These are phyloP conservation scores for Thamnaconus septentrionalis DNA, from an alignment of 2,113 vertebrate genomes.

Conservation along the genomic window DNA sequence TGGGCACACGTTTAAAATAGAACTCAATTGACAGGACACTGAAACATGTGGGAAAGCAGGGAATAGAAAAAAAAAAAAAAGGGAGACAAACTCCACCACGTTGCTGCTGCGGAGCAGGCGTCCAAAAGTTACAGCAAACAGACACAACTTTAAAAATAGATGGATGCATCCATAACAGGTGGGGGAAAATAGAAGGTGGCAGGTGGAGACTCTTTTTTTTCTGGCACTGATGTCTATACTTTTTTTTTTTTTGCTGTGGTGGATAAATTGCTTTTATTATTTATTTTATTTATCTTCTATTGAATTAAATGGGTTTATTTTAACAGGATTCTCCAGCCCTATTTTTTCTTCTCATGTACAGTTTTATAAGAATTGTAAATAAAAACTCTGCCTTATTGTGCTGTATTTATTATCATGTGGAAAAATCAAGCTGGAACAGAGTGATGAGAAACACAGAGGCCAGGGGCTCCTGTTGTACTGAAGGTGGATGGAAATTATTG, in stretches of 20 bases:
- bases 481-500: conserved; percentile 54
- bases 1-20: conserved; percentile 19
- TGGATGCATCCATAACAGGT: conserved; percentile 37
- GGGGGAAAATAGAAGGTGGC: conserved; percentile 23
- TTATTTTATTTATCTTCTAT: conserved; percentile 38
- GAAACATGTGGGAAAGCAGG: conserved; percentile 40
- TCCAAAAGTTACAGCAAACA: conserved; percentile 51
- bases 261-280: conserved; percentile 15
- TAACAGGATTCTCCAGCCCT: conserved; percentile 3
- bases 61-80: conserved; percentile 51
- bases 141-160: conserved; percentile 57
- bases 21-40: conserved; percentile 30
- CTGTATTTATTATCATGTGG: conserved; percentile 56
- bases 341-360: conserved; percentile 60
- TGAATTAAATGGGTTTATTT: conserved; percentile 35
- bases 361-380: conserved; percentile 77
- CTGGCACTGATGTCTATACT: conserved; percentile 29
- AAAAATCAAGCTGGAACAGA: conserved; percentile 50
- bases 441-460: conserved; percentile 25
- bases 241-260: conserved; percentile 59
- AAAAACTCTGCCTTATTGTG: conserved; percentile 69
- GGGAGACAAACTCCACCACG: conserved; percentile 23
- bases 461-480: conserved; percentile 35
- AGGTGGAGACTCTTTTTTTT: conserved; percentile 19
- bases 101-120: conserved; percentile 57